Base-by-base conservation (phyloP, 23 tunicate species). In the Aplidium turbinatum region DNA sequence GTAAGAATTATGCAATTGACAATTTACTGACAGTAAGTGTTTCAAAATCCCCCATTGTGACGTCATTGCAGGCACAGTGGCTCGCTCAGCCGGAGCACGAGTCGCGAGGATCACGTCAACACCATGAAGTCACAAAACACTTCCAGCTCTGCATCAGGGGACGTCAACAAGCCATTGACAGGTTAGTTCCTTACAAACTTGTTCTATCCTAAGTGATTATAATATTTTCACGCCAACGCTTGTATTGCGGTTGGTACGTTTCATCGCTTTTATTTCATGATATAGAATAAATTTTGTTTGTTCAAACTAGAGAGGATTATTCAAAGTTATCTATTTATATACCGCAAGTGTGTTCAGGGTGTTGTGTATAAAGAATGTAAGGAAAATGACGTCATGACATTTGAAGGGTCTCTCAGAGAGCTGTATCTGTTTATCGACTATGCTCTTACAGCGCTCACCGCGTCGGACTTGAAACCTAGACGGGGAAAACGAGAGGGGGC, bases 401-500 rank as follows among this genome's bases (percentile, higher is more conserved):
- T n/a, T n/a, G n/a, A n/a, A n/a, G n/a, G n/a, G n/a, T n/a, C n/a
- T n/a, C n/a, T n/a, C n/a, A n/a, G n/a, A n/a, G n/a, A n/a, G 27
- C 32, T 28, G 0, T 56, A 53, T 9, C 7, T 57, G 26, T n/a
- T 16, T 33, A 36, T 34, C 29, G n/a, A n/a, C n/a, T n/a, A n/a
- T 52, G 27, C 7, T 25, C 24, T 70, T 78, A 36, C 33, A 89
- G 96, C 85, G 48, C 33, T 82, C 24, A 89, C 96, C 16, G 96
- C 96, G 26, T 76, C 83, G 26, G 96, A 89, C 64, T 65, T 89
- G 58, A 89, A 89, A 45, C 89, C 96, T 0, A 36, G 89, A 34
- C 74, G 89, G 23, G 51, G 72, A 2, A 78, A 64, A 65, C 71
- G 78, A 42, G 48, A 32, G 36, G 46, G 36, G 53, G n/a, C 57